Conservation (phyloP, 2,797 vertebrate genomes). For the Schizothorax lantsangensis region DNA sequence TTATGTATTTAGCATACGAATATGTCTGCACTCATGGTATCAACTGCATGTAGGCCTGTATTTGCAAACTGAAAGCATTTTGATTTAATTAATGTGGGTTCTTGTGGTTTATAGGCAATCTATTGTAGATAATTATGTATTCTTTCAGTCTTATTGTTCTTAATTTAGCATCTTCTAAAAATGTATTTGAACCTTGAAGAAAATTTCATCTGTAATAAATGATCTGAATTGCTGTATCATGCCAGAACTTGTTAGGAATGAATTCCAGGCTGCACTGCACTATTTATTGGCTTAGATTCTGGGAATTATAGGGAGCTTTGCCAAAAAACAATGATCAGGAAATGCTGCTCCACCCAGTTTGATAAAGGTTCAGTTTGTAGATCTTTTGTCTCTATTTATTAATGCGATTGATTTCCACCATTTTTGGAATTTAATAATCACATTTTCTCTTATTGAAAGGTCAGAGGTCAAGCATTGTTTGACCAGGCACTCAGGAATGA, state of each 20-base stretch:
- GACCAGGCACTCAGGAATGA: neutral
- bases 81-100: neutral
- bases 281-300: constrained; percentile 37
- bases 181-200: neutral
- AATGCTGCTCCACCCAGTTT: neutral
- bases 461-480: neutral
- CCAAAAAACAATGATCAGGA: constrained; percentile 9
- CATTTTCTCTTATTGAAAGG: neutral
- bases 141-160: neutral
- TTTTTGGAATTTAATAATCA: neutral
- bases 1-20: neutral
- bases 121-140: neutral
- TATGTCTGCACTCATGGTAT: neutral
- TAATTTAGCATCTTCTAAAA: neutral
- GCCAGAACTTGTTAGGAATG: constrained; percentile 48
- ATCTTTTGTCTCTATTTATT: neutral
- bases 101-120: neutral
- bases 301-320: constrained; percentile 27
- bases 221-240: constrained; percentile 6
- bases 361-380: neutral
- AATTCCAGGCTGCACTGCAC: constrained; percentile 30
- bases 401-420: neutral
- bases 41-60: neutral
- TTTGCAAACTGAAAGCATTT: neutral
- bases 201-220: constrained; percentile 10